Base-by-base conservation (phyloP, 2,797 vertebrate genomes). In the Anguilla anguilla region DNA sequence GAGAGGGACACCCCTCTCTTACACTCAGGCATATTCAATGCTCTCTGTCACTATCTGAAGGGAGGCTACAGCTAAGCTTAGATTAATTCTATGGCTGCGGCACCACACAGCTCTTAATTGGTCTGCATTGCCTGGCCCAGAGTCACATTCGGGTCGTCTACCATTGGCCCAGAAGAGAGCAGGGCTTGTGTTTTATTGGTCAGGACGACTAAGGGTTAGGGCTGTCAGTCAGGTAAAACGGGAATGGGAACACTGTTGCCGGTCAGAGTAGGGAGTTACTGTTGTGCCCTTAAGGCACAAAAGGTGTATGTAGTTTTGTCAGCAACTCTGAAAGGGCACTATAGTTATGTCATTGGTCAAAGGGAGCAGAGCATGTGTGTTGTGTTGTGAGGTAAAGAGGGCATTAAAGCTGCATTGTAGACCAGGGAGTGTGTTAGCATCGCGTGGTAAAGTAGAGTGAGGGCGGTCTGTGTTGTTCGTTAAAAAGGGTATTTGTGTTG, bases 381-480 rank as follows among this genome's bases (percentile, higher is more conserved):
- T 79, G 67, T 53, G 69, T 86, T 88, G 57, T 83, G 77, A 69
- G 86, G 74, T 28, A 22, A 69, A 55, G 55, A 82, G 64, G 43
- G 69, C 69, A 22, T 79, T 67, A 25, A 83, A 22, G 19, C 84
- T 6, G 31, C 81, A 86, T 35, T n/a, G 83, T 79, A 35, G 5
- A 85, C 89, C 90, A 90, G 87, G 89, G 69, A 15, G 10, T 10
- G 67, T 28, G 13, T 74, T 31, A 31, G 69, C 25, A n/a, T 0
- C 5, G 22, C 5, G 7, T 17, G 10, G 69, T 17, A 31, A 15
- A 11, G 69, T 35, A 35, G 69, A 13, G 31, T 74, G 28, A 13
- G 28, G 31, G 69, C 31, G 10, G 35, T 43, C 17, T 19, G 22
- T n/a, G 79, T 82, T 82, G 46, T 35, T 25, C n/a, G 39, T 22